These are phyloP conservation scores for Lepidostoma basale DNA, from an alignment of 1,140 invertebrate species.

Conservation along the genomic window DNA sequence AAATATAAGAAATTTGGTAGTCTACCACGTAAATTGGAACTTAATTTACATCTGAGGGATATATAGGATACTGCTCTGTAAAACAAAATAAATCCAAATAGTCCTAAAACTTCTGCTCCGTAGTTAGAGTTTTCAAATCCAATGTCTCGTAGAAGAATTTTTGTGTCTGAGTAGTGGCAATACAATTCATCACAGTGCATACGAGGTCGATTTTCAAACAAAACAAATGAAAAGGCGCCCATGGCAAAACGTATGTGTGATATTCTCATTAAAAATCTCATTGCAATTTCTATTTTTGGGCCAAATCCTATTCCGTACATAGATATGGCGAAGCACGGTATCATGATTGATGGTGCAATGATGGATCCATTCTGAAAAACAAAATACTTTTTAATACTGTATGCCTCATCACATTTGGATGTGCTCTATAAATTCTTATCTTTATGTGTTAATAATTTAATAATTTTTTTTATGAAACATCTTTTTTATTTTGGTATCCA, in stretches of 20 bases:
- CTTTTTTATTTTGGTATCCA: too few species aligned
- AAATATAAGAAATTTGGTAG: too few species aligned
- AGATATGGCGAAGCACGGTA: constrained; percentile 65
- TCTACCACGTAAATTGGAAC: too few species aligned
- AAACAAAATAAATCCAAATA: constrained; percentile 55
- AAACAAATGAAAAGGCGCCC: constrained; percentile 55
- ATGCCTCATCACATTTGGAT: constrained; percentile 1
- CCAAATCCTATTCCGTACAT: constrained; percentile 72
- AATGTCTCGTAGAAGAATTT: constrained; percentile 59
- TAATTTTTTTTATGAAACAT: too few species aligned
- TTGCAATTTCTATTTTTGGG: constrained; percentile 59
- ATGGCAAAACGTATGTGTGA: constrained; percentile 66
- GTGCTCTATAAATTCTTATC: too few species aligned
- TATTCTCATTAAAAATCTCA: constrained; percentile 64
- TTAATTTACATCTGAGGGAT: constrained; percentile 55
- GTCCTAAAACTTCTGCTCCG: constrained; percentile 52
- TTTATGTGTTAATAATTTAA: too few species aligned
- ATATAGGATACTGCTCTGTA: constrained; percentile 58
- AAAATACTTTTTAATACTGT: constrained; percentile 27
- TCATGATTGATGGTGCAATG: constrained; percentile 63
- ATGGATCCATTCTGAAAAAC: constrained; percentile 67
- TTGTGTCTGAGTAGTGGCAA: constrained; percentile 64
- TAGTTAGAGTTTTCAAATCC: constrained; percentile 54
- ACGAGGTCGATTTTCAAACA: constrained; percentile 52
- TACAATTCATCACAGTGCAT: constrained; percentile 65